Evolutionary conservation across 1,140 invertebrate genomes (phyloP).

Genomic region (Lepeophtheirus salmonis): DNA sequence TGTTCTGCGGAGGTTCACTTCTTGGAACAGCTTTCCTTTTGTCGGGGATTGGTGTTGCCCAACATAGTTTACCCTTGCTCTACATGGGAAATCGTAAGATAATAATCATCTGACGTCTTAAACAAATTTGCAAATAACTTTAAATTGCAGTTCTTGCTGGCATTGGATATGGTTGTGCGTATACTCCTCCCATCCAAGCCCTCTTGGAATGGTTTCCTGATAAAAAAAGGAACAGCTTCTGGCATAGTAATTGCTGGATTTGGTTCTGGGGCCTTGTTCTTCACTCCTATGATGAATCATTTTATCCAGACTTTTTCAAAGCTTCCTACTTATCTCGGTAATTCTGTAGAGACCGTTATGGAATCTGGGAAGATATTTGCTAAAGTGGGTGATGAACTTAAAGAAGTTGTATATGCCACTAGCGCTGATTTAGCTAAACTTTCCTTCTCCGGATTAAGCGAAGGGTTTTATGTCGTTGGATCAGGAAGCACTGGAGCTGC

Average conservation of each 20-base stretch:
- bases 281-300: slow-evolving; percentile 16
- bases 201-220: slow-evolving; percentile 19
- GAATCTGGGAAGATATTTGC: slow-evolving; percentile 15
- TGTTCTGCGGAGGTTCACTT: slow-evolving; percentile 1
- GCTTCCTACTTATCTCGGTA: slow-evolving; percentile 12
- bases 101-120: neutral
- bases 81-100: slow-evolving; percentile 14
- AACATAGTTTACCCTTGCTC: slow-evolving; percentile 9
- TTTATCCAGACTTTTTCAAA: slow-evolving; percentile 7
- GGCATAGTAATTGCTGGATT: slow-evolving; percentile 19
- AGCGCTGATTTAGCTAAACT: slow-evolving; percentile 15
- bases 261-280: slow-evolving; percentile 18
- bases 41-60: slow-evolving; percentile 2
- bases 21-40: slow-evolving; percentile 9
- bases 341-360: slow-evolving; percentile 1
- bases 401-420: slow-evolving; percentile 18
- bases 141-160: slow-evolving; percentile 1
- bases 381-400: neutral
- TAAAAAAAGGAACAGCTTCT: slow-evolving; percentile 16
- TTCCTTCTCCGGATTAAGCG: slow-evolving; percentile 8
- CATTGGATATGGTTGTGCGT: slow-evolving; percentile 18
- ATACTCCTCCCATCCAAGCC: slow-evolving; percentile 17
- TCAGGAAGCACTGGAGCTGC: slow-evolving; percentile 16
- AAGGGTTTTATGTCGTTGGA: slow-evolving; percentile 16
- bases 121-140: neutral